phyloP scores from a whole-genome alignment of 53 echinoderm and acorn worm species.

The Zoroaster sp. region DNA sequence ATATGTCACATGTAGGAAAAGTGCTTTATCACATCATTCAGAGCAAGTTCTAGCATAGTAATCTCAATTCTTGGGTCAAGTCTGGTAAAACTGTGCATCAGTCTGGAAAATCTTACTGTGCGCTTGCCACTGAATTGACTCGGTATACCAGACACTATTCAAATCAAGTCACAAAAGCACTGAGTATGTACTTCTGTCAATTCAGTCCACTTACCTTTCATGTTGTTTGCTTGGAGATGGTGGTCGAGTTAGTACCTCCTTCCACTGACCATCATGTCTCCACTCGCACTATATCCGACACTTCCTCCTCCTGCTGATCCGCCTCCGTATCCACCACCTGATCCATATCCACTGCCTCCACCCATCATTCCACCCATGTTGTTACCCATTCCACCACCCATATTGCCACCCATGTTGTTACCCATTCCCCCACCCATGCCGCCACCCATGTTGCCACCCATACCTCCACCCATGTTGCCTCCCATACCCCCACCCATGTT shows the following conservation, averaged over 20 bases:
- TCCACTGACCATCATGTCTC: constrained; percentile 7
- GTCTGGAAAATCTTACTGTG: too few species aligned
- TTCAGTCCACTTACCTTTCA: constrained; percentile 6
- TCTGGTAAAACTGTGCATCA: too few species aligned
- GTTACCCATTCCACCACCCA: constrained; percentile 22
- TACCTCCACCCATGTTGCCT: constrained; percentile 43
- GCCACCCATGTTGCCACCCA: constrained; percentile 55
- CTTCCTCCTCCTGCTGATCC: neutral
- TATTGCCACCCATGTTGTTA: constrained; percentile 6
- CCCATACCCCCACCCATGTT: constrained; percentile 46
- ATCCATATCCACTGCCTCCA: neutral
- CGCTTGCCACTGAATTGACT: too few species aligned
- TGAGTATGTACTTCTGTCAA: too few species aligned
- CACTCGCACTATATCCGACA: neutral
- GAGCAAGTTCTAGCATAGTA: too few species aligned
- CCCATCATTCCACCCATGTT: constrained; percentile 12
- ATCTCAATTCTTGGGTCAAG: too few species aligned
- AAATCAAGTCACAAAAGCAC: too few species aligned
- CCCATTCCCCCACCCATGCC: constrained; percentile 43
- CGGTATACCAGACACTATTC: too few species aligned
- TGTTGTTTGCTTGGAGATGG: neutral
- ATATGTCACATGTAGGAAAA: too few species aligned
- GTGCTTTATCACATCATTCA: too few species aligned
- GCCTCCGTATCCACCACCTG: neutral
- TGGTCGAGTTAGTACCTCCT: constrained; percentile 13